Conservation (phyloP, 2,888 invertebrate species). For the Gnatocerus cornutus region DNA sequence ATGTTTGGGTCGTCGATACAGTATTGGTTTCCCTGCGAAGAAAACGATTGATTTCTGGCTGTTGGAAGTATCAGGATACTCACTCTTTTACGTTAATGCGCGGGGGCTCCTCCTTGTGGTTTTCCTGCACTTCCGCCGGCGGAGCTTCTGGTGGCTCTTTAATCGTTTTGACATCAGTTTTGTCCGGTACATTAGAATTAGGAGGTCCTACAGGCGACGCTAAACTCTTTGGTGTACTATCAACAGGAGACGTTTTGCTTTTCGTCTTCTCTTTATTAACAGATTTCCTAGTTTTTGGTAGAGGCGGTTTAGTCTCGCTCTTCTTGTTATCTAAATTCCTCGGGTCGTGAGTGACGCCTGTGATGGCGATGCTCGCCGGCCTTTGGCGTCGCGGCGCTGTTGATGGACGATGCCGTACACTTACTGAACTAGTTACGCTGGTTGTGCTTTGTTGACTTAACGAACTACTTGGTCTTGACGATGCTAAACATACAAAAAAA, state of each 20-base stretch:
- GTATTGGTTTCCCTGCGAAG: slow-evolving; percentile 22
- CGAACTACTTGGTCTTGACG: slow-evolving; percentile 91
- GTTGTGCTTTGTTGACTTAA: slow-evolving; percentile 82
- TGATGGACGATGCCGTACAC: slow-evolving; percentile 76
- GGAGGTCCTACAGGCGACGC: slow-evolving; percentile 49
- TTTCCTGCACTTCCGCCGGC: slow-evolving; percentile 43
- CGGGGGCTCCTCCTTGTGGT: slow-evolving; percentile 20
- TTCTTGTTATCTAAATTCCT: slow-evolving; percentile 60
- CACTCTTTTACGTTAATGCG: slow-evolving; percentile 31
- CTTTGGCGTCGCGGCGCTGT: slow-evolving; percentile 81
- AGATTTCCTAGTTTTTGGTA: slow-evolving; percentile 70
- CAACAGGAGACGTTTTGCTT: slow-evolving; percentile 57
- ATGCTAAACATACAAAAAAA: slow-evolving; percentile 71
- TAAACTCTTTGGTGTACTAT: slow-evolving; percentile 55
- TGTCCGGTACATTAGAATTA: slow-evolving; percentile 11
- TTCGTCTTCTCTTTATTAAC: slow-evolving; percentile 60
- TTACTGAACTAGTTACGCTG: slow-evolving; percentile 74
- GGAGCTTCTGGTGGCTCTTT: slow-evolving; percentile 56
- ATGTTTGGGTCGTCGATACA: slow-evolving; percentile 13
- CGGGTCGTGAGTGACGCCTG: slow-evolving; percentile 78
- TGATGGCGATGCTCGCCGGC: slow-evolving; percentile 88
- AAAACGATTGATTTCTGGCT: too few relatives aligned
- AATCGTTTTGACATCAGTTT: slow-evolving; percentile 42
- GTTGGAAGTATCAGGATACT: too few relatives aligned
- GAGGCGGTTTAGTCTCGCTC: slow-evolving; percentile 72